Conservation (phyloP, 2,888 invertebrate genomes). For the Brachynemurus nebulosus region DNA sequence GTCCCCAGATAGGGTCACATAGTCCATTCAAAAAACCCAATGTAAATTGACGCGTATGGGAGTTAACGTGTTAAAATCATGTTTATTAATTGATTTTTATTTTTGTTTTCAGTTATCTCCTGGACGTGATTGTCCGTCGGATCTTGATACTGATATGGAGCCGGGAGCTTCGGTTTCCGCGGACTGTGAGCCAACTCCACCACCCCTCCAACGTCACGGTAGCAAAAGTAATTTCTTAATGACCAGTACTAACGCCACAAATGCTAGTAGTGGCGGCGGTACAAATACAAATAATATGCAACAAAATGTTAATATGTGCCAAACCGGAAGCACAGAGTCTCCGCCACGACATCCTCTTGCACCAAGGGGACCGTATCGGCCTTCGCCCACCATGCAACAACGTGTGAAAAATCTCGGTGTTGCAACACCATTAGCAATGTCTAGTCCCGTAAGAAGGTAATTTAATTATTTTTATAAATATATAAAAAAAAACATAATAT, state of each 20-base stretch:
- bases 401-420: constrained; percentile 80
- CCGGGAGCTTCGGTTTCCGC: constrained; percentile 83
- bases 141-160: constrained; percentile 63
- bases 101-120: constrained; percentile 52
- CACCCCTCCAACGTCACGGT: constrained; percentile 69
- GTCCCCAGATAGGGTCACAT: no score
- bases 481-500: constrained; percentile 3
- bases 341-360: constrained; percentile 25
- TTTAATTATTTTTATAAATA: constrained; percentile 13
- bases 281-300: constrained; percentile 39
- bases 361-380: constrained; percentile 35
- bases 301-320: constrained; percentile 27
- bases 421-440: constrained; percentile 75
- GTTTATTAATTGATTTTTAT: no score
- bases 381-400: constrained; percentile 80
- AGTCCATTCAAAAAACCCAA: no score
- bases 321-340: constrained; percentile 21
- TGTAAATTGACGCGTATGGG: no score
- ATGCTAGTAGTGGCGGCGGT: constrained; percentile 40
- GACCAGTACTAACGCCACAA: constrained; percentile 43
- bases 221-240: constrained; percentile 80
- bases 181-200: constrained; percentile 87
- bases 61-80: no score
- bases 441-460: constrained; percentile 79
- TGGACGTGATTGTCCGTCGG: constrained; percentile 54